Conservation (phyloP, 2,113 vertebrate species). For the Ceratotherium simum region DNA sequence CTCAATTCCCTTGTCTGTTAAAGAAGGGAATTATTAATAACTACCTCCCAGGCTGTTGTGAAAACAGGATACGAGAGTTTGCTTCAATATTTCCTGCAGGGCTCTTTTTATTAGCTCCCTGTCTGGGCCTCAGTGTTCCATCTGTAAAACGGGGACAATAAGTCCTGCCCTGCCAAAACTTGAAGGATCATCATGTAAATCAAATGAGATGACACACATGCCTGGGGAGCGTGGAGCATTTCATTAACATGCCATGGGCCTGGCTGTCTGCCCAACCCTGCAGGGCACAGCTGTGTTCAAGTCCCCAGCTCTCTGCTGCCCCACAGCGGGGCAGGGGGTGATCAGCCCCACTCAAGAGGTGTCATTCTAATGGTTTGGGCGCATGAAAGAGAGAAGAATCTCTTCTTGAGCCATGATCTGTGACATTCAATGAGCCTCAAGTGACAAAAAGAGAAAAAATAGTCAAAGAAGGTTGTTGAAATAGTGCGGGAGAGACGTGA, state of each 20-base stretch:
- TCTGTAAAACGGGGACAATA: background rate
- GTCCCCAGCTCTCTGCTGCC: background rate
- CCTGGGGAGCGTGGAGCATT: rapidly evolving
- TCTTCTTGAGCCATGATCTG: background rate
- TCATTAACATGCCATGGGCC: rapidly evolving
- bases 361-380: background rate
- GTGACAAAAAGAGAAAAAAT: background rate
- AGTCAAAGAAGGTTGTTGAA: background rate
- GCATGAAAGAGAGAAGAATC: background rate
- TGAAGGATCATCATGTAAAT: background rate
- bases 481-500: background rate
- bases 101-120: background rate
- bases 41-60: rapidly evolving
- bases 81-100: background rate
- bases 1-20: background rate
- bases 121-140: background rate
- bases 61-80: background rate
- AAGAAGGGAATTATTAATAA: background rate
- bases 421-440: background rate
- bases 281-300: background rate
- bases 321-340: background rate
- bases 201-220: background rate
- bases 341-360: background rate
- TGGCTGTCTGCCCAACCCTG: background rate
- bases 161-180: background rate